These are phyloP conservation scores for Oceanites oceanicus DNA, from an alignment of 2,113 vertebrate species.

Conservation along the genomic window DNA sequence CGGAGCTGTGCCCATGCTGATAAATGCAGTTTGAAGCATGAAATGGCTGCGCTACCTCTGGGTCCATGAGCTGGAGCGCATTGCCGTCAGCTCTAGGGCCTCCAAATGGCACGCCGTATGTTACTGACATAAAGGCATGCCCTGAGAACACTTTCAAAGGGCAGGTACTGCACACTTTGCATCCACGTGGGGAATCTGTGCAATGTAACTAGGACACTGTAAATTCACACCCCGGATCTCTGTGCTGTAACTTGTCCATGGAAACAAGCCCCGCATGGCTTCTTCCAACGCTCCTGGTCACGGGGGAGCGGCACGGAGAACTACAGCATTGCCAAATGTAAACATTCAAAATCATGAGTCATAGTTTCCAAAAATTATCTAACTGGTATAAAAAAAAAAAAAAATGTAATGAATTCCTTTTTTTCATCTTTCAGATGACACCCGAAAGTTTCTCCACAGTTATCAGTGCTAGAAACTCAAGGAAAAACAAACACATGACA, in stretches of 20 bases:
- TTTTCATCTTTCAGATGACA: slow-evolving; percentile 15
- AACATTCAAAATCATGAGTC: slow-evolving; percentile 35
- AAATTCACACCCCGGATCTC: slow-evolving; percentile 12
- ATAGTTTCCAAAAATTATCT: slow-evolving; percentile 48
- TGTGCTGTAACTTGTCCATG: not conserved
- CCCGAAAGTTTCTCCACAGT: slow-evolving; percentile 17
- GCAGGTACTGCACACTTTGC: not conserved
- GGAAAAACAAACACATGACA: slow-evolving; percentile 23
- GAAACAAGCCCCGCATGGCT: not conserved
- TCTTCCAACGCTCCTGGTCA: slow-evolving; percentile 5
- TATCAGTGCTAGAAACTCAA: not conserved
- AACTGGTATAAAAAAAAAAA: not conserved
- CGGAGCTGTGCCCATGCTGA: fast-evolving
- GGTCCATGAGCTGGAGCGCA: not conserved
- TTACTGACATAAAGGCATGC: not conserved
- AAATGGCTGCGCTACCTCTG: not conserved
- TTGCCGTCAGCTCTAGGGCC: not conserved
- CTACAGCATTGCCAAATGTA: not conserved
- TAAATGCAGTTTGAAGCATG: fast-evolving
- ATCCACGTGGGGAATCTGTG: not conserved
- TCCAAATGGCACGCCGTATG: fast-evolving
- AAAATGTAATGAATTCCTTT: not conserved
- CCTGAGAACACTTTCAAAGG: not conserved
- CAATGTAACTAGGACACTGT: not conserved
- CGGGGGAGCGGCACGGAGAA: not conserved